Percentiles rank a stretch among this genome's conserved stretches.
phyloP scores from a whole-genome alignment of 2,113 vertebrate species.

The Harpagus bidentatus region DNA sequence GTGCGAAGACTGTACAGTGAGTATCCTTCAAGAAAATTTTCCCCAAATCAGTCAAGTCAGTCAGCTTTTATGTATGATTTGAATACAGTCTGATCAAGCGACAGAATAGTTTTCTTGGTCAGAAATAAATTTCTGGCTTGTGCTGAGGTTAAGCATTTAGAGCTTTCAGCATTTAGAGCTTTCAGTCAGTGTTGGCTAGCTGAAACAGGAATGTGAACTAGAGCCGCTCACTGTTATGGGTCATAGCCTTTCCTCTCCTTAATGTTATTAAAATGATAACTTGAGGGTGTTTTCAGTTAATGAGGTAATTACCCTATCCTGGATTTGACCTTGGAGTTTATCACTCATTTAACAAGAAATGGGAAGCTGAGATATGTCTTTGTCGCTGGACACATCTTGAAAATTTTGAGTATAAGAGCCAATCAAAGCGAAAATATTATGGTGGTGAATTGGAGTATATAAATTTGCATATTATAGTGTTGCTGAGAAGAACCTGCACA shows the following conservation, averaged over 20 bases:
- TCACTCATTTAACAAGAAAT: slow-evolving; percentile 1
- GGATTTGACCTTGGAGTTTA: slow-evolving; percentile 38
- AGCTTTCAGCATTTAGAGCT: neutral
- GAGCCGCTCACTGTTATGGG: neutral
- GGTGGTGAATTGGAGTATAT: neutral
- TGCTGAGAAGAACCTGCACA: neutral
- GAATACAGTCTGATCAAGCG: neutral
- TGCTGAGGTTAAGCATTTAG: neutral
- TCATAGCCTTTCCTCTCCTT: slow-evolving; percentile 1
- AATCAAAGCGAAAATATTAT: slow-evolving; percentile 22
- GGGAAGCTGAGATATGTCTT: neutral
- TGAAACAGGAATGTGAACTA: neutral
- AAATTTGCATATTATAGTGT: slow-evolving; percentile 16
- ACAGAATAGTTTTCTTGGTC: neutral
- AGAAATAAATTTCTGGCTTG: neutral
- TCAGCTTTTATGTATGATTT: neutral
- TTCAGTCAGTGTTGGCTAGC: neutral
- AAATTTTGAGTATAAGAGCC: neutral
- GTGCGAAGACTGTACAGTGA: neutral
- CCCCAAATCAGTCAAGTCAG: neutral
- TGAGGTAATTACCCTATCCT: slow-evolving; percentile 18
- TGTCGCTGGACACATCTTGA: slow-evolving; percentile 3
- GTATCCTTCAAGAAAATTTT: neutral
- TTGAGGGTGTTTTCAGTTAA: slow-evolving; percentile 1
- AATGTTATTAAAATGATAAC: neutral